Evolutionary conservation across 1,140 invertebrate genomes (phyloP).

Genomic region (Fopius arisanus): DNA sequence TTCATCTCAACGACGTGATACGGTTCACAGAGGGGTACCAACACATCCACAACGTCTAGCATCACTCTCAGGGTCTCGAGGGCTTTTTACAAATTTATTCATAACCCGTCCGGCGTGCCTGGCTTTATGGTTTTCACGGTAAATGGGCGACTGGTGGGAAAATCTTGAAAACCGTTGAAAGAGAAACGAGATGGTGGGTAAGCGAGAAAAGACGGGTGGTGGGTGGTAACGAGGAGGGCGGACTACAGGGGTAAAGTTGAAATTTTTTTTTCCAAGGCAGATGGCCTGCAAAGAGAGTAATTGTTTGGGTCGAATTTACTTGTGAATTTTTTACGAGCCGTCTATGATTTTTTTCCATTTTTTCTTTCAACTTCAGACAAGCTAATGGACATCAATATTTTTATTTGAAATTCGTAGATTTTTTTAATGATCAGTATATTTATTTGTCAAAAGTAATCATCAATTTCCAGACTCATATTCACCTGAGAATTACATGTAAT

Average conservation of each 20-base stretch:
- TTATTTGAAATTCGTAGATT: too few species aligned
- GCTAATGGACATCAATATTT: too few species aligned
- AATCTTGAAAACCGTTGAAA: constrained; percentile 25
- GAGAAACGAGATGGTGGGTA: constrained; percentile 8
- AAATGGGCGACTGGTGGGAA: constrained; percentile 21
- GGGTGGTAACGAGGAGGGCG: not conserved
- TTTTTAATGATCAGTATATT: too few species aligned
- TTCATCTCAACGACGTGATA: constrained; percentile 21
- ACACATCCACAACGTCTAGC: not conserved
- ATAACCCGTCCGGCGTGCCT: constrained; percentile 32
- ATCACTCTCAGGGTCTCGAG: constrained; percentile 27
- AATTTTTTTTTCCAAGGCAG: not conserved
- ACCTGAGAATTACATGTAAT: too few species aligned
- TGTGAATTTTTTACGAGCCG: not conserved
- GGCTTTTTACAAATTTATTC: constrained; percentile 41
- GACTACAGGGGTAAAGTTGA: not conserved
- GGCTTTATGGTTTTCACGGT: constrained; percentile 33
- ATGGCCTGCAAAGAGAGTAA: not conserved
- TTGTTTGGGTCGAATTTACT: not conserved
- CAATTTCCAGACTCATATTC: too few species aligned
- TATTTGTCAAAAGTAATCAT: too few species aligned
- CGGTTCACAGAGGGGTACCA: constrained; percentile 6
- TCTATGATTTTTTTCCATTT: not conserved
- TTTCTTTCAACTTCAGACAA: too few species aligned
- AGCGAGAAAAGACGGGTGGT: not conserved